phyloP scores from a whole-genome alignment of 2,797 vertebrate species.

The Poeciliopsis paucimaculata region DNA sequence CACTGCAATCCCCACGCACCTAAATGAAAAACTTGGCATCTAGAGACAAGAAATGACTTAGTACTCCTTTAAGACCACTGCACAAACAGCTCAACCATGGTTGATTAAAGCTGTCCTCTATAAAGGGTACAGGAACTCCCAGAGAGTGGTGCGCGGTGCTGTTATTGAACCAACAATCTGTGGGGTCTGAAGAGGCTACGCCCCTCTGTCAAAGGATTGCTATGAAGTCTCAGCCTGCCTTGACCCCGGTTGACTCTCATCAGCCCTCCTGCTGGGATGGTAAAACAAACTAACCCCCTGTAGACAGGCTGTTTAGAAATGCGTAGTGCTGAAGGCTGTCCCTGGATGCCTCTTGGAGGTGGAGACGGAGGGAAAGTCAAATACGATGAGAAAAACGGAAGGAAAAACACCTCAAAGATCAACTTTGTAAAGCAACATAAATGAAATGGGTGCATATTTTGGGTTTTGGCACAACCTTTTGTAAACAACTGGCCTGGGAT shows the following conservation, averaged over 20 bases:
- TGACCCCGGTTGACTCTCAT: slow-evolving; percentile 79
- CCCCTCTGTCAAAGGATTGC: slow-evolving; percentile 71
- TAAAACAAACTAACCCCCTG: slow-evolving; percentile 80
- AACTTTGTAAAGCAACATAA: slow-evolving; percentile 41
- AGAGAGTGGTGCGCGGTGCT: slow-evolving; percentile 37
- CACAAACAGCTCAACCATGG: slow-evolving; percentile 59
- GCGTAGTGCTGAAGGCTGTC: slow-evolving; percentile 69
- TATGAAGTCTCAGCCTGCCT: slow-evolving; percentile 69
- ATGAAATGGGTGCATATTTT: slow-evolving; percentile 45
- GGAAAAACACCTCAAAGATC: slow-evolving; percentile 21
- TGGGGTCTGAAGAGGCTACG: slow-evolving; percentile 75
- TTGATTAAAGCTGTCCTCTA: slow-evolving; percentile 76
- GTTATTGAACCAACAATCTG: slow-evolving; percentile 78
- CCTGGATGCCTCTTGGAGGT: slow-evolving; percentile 54
- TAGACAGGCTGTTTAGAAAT: slow-evolving; percentile 79
- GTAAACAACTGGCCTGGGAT: slow-evolving; percentile 55
- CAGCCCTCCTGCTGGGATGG: slow-evolving; percentile 76
- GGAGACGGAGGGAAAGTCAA: slow-evolving; percentile 48
- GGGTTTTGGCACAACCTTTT: slow-evolving; percentile 50
- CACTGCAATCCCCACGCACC: slow-evolving; percentile 12
- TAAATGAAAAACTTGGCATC: slow-evolving; percentile 42
- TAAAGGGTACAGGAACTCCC: slow-evolving; percentile 67
- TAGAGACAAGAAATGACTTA: slow-evolving; percentile 39
- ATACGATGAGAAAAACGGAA: slow-evolving; percentile 33
- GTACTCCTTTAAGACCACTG: slow-evolving; percentile 60